A percentile compares a stretch with the other conserved stretches of the same genome.
These are phyloP conservation scores for Vesta saturnalis DNA, from an alignment of 2,888 invertebrate species.

Conservation along the genomic window DNA sequence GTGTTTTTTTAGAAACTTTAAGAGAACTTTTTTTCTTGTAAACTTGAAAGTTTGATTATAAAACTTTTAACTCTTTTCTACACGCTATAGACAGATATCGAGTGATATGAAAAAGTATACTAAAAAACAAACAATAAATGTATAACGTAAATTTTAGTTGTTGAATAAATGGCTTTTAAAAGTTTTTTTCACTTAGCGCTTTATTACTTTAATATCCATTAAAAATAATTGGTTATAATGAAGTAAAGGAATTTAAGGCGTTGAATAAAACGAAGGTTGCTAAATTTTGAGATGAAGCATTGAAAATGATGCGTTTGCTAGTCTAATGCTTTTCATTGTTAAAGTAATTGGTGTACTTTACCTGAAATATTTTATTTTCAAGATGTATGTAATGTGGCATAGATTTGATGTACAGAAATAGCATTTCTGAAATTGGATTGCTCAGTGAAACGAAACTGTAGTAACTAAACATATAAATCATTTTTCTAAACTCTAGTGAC, in stretches of 20 bases:
- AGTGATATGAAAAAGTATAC: slow-evolving; percentile 1
- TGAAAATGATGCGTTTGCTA: too few relatives aligned
- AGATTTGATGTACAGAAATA: not conserved
- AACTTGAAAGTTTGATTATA: slow-evolving; percentile 12
- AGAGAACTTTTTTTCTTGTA: not conserved
- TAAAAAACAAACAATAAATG: not conserved
- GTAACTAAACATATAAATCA: not conserved
- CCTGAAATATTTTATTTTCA: too few relatives aligned
- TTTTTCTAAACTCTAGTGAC: not conserved
- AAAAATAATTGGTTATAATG: not conserved
- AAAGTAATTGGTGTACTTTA: too few relatives aligned
- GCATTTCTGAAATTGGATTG: not conserved
- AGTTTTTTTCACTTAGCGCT: not conserved
- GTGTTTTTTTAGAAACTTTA: slow-evolving; percentile 9
- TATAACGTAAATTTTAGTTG: not conserved
- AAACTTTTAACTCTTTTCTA: slow-evolving; percentile 16
- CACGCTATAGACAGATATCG: slow-evolving; percentile 8
- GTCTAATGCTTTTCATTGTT: too few relatives aligned
- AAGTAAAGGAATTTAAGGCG: too few relatives aligned
- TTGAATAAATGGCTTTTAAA: not conserved
- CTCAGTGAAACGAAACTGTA: not conserved
- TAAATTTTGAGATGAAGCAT: too few relatives aligned
- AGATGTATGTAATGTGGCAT: not conserved
- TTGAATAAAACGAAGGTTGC: too few relatives aligned
- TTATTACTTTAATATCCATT: not conserved